Evolutionary conservation across 1,140 invertebrate genomes (phyloP).

Genomic region (Panagrolaimus sp.): DNA sequence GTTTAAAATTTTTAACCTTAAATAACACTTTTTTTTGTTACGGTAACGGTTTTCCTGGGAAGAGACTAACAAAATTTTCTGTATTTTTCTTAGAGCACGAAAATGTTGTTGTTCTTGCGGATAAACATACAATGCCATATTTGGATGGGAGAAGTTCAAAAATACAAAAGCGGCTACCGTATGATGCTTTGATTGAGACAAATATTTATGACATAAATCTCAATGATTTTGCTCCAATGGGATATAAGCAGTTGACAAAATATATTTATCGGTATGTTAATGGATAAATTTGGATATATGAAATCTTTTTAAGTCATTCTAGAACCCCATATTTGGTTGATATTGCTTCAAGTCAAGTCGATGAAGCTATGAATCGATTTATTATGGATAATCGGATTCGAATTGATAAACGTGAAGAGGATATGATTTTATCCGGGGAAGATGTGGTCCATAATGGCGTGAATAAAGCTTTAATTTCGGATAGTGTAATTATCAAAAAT

Average conservation of each 20-base stretch:
- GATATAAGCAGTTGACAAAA: slow-evolving; percentile 39
- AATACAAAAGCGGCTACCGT: slow-evolving; percentile 45
- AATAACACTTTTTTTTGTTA: no score
- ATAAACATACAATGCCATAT: slow-evolving; percentile 53
- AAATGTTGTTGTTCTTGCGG: slow-evolving; percentile 51
- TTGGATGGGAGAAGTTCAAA: slow-evolving; percentile 40
- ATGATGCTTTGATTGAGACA: slow-evolving; percentile 43
- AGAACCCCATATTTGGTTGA: slow-evolving; percentile 40
- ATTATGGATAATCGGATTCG: slow-evolving; percentile 43
- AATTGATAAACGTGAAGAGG: slow-evolving; percentile 45
- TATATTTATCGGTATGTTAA: slow-evolving; percentile 44
- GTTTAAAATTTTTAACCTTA: no score
- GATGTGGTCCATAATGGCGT: slow-evolving; percentile 52
- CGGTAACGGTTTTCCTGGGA: no score
- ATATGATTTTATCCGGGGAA: slow-evolving; percentile 37
- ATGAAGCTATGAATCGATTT: slow-evolving; percentile 50
- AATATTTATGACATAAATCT: slow-evolving; percentile 51
- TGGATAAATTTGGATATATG: background rate
- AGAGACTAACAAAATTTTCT: no score
- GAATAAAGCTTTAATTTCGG: slow-evolving; percentile 44
- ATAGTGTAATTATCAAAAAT: slow-evolving; percentile 36
- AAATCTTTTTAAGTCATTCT: slow-evolving; percentile 12
- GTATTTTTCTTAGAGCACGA: slow-evolving; percentile 43
- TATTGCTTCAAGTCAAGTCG: slow-evolving; percentile 48
- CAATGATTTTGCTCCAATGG: slow-evolving; percentile 50